Evolutionary conservation across 2,888 invertebrate species (phyloP), one percentile per base, ranked within the genome.

Genomic region (Esperia sulphurella): DNA sequence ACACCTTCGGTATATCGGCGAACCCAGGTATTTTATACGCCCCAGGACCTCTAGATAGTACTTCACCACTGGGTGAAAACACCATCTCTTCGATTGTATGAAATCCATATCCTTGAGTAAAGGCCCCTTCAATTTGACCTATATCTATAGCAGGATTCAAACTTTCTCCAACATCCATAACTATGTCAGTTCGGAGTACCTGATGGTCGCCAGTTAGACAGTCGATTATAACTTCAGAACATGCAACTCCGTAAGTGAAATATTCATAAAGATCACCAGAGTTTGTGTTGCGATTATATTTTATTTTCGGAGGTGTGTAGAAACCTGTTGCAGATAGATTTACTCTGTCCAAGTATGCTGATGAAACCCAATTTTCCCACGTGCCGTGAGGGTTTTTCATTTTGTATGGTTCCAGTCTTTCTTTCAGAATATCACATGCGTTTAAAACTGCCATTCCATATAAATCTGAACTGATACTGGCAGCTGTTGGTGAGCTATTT

Each of bases 81-180:
- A 95, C 83, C 79, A 95, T 90, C 76, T 97, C 96, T 78, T 97
- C 97, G 63, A 97, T 81, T 1, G 95, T 94, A 69, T 93, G 95
- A 55, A 96, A 84, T 0, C 97, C 97, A 67, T 96, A 95, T 0
- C 97, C 97, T 91, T 96, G 96, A 73, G 95, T 91, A 70, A 96
- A 97, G 0, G 92, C 97, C 3, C 97, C 97, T 83, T 97, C 97
- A 3, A 97, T 93, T 87, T 97, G 97, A 0, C 97, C 97, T 54
- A 97, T 94, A 63, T 97, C 97, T 53, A 97, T 95, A 0, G 96
- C 96, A 1, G 97, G 97, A 77, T 97, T 97, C 48, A 97, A 80
- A 78, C 96, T 96, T 64, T 95, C 93, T 0, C 97, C 97, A 37
- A 97, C 84, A 83, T 97, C 97, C 96, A 97, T 97, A 0, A 97